Evolutionary conservation across 2,888 invertebrate species (phyloP), one percentile per base, ranked within the genome.

Genomic region (Melanophora roralis): DNA sequence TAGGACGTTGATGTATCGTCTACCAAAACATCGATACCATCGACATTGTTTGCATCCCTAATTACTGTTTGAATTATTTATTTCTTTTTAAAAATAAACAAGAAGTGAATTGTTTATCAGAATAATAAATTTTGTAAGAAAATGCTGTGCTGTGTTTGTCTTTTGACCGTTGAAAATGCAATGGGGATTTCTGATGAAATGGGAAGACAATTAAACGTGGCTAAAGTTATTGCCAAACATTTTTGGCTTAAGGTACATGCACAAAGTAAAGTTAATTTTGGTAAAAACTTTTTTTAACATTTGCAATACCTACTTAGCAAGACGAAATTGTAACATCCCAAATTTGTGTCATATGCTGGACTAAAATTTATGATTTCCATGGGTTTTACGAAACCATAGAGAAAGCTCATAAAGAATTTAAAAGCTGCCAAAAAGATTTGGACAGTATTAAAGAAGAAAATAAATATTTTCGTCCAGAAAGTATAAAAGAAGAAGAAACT

Each of bases 191-290:
- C 87, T 77, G 85, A 83, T 55, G 82, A 82, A 34, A 81, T 84
- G n/a, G 85, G 84, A 8, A 82, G 68, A 19, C 83, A 85, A 49
- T 71, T 85, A 9, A 86, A 86, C 60, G 86, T 88, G 7, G 85
- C 88, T 0, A 83, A 85, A 65, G 82, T 89, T 36, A 75, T 89
- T 16, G 84, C 85, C 55, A 85, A 88, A 68, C 88, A 89, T 79
- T 89, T 89, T 78, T 89, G 89, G 88, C 89, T 89, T 80, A 86
- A 88, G 86, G 89, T 89, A 53, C 4, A 38, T 51, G 89, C 89
- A 53, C 4, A 38, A 43, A 21, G 19, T 21, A 9, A 9, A 27
- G 4, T n/a, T 0, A 16, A 34, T 82, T 0, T 14, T 2, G 27
- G 9, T 27, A 27, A 27, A 27, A 27, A 27, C 6, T 27, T 5